A percentile compares a stretch with the other conserved stretches of the same genome.
These are phyloP conservation scores for Tenthredo distinguenda DNA, from an alignment of 2,888 invertebrate species.

Conservation along the genomic window DNA sequence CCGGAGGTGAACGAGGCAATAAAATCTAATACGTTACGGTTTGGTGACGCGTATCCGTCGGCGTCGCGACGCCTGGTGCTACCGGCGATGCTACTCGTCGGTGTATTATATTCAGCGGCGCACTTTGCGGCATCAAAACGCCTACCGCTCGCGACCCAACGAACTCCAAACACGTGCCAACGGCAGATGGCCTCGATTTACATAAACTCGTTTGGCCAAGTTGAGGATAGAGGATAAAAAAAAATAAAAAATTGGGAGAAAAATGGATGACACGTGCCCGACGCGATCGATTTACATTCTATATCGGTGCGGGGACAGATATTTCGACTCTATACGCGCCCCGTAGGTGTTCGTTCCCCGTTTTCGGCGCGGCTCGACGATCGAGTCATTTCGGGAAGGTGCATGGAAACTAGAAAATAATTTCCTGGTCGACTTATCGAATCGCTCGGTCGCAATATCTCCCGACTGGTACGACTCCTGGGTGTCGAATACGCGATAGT, in stretches of 20 bases:
- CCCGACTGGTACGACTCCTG: not conserved
- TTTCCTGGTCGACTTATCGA: constrained; percentile 1
- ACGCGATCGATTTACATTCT: constrained; percentile 4
- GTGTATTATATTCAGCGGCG: constrained; percentile 8
- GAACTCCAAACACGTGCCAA: constrained; percentile 42
- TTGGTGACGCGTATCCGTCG: not conserved
- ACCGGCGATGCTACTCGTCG: not conserved
- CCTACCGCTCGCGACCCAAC: constrained; percentile 14
- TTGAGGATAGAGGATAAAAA: not conserved
- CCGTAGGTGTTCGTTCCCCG: not conserved
- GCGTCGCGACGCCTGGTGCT: not conserved
- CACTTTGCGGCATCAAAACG: constrained; percentile 22
- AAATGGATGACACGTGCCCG: constrained; percentile 2
- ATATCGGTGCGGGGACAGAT: not conserved
- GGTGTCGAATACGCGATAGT: not conserved
- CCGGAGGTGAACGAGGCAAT: constrained; percentile 13
- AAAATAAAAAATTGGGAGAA: not conserved
- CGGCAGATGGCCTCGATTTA: constrained; percentile 26
- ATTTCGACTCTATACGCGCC: not conserved
- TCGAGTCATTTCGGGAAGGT: not conserved
- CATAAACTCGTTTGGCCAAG: constrained; percentile 11
- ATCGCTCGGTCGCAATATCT: not conserved
- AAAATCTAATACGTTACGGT: constrained; percentile 34
- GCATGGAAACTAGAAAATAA: not conserved
- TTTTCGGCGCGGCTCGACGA: not conserved